Percentiles rank a stretch among this genome's conserved stretches.
Evolutionary conservation across 2,113 vertebrate genomes (phyloP).

Genomic region (Semicossyphus pulcher): DNA sequence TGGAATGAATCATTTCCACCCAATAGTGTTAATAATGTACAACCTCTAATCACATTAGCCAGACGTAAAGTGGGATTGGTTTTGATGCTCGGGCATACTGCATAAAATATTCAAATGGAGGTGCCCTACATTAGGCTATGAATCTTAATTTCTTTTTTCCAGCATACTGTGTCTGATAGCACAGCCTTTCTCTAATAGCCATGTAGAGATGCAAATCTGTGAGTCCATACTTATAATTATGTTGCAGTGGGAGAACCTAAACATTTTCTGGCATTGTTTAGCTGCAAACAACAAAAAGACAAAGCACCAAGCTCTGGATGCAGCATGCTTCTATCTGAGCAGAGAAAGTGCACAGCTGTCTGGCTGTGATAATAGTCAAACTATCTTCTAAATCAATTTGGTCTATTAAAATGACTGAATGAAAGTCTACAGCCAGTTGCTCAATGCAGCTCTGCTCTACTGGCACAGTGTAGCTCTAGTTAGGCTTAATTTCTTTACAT

Average conservation of each 20-base stretch:
- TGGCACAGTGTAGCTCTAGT: too few species aligned
- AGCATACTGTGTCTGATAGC: constrained; percentile 48
- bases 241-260: constrained; percentile 4
- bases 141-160: constrained; percentile 33
- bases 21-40: constrained; percentile 52
- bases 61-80: constrained; percentile 41
- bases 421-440: background rate
- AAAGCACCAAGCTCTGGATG: background rate
- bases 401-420: background rate
- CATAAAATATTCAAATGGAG: constrained; percentile 72
- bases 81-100: constrained; percentile 47
- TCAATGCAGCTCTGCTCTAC: too few species aligned
- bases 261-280: constrained; percentile 5
- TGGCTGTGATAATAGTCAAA: background rate
- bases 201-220: constrained; percentile 59
- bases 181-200: constrained; percentile 25
- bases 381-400: background rate
- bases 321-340: background rate
- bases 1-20: constrained; percentile 39
- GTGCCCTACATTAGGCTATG: constrained; percentile 63
- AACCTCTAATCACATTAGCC: constrained; percentile 58
- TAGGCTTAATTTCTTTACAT: too few species aligned
- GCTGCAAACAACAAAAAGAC: constrained; percentile 1
- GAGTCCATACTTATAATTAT: constrained; percentile 43
- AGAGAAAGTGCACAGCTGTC: background rate